Evolutionary conservation across 2,113 vertebrate genomes (phyloP).

Genomic region (Myotis davidii): DNA sequence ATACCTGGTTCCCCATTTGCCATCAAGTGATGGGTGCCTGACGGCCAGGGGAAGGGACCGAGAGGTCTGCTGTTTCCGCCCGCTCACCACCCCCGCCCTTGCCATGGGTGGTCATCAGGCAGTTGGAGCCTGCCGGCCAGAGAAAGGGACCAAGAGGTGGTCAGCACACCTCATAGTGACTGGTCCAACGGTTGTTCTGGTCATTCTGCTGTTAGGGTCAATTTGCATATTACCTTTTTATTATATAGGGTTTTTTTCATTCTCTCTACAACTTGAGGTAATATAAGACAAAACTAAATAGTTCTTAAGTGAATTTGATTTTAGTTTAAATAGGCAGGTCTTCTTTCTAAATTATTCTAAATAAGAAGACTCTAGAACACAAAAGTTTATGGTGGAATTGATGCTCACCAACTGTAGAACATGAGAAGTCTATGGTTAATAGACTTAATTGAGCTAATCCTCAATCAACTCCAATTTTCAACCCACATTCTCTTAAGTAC

Average conservation of each 20-base stretch:
- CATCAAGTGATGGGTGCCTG: too few species aligned
- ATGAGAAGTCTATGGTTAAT: neutral
- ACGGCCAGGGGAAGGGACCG: too few species aligned
- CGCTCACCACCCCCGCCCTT: too few species aligned
- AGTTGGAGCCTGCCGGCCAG: too few species aligned
- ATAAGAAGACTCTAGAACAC: neutral
- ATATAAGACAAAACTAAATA: conserved; percentile 5
- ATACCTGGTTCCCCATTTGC: too few species aligned
- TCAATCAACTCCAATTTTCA: conserved; percentile 45
- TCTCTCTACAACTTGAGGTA: conserved; percentile 30
- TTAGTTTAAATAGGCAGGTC: conserved; percentile 8
- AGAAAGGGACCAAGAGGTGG: too few species aligned
- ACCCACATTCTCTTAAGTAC: neutral
- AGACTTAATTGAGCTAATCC: conserved; percentile 31
- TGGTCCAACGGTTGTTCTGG: too few species aligned
- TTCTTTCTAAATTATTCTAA: conserved; percentile 25
- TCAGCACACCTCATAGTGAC: too few species aligned
- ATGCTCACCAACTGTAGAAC: neutral
- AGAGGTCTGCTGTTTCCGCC: too few species aligned
- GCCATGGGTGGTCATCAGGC: too few species aligned
- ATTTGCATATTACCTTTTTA: too few species aligned
- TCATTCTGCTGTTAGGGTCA: too few species aligned
- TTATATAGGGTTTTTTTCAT: neutral
- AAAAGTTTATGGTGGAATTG: neutral
- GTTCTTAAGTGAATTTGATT: conserved; percentile 19